Evolutionary conservation across 1,140 invertebrate genomes (phyloP), one percentile per base, ranked within the genome.

Genomic region (Heliconius nattereri): DNA sequence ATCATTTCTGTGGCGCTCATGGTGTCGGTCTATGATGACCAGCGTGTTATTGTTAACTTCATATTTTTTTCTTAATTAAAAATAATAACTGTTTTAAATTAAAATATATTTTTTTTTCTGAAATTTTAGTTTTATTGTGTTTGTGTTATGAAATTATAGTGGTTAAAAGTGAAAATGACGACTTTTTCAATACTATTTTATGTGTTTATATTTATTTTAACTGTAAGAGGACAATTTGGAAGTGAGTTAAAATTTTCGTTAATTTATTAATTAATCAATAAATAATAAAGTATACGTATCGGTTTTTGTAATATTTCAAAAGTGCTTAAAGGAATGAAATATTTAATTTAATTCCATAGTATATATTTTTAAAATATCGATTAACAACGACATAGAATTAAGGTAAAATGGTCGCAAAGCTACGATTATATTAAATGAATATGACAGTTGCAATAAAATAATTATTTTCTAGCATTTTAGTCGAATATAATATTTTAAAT

Each of bases 161-260:
- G 52, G 26, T 23, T 66, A 60, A 81, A 81, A 37, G 85, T 87
- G 81, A 84, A 80, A 82, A 84, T 87, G 80, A 81, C 66, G 83
- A 52, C 82, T 57, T 78, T 81, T 72, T 71, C 81, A 29, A 70
- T 85, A 71, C 77, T 89, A 76, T 85, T 86, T 72, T 89, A 76
- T 83, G 82, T 89, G 79, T 76, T 86, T 60, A 26, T 86, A 73
- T 76, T 86, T 52, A 81, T 85, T 78, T 88, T 88, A 87, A 85
- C 78, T 78, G 88, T 89, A 60, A 80, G 86, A 35, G 92, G 90
- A 57, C 91, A 94, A 72, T 94, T 94, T 89, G 92, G 92, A 74
- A 91, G 92, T 94, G 87, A 92, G 92, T 88, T 45, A 0, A 66
- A 29, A 6, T 66, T 29, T 52, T 45, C 32, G 0, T 45, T 45